These are phyloP conservation scores for Drosophila pallidifrons DNA, from an alignment of 1,140 invertebrate genomes.

Conservation along the genomic window DNA sequence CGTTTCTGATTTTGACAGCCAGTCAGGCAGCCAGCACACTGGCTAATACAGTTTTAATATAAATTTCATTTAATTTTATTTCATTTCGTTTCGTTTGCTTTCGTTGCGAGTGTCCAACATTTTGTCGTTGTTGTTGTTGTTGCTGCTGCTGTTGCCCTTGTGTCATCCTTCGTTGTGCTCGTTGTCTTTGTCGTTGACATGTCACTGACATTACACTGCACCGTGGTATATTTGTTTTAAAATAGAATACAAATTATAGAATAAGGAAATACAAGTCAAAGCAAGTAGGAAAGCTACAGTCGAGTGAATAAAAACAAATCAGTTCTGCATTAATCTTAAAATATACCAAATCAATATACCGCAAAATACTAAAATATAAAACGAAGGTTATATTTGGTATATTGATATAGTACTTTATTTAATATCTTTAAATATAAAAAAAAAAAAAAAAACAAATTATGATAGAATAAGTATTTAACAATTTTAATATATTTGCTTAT, in stretches of 20 bases:
- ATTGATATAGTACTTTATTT: no score
- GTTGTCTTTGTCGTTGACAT: slow-evolving; percentile 62
- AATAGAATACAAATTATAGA: no score
- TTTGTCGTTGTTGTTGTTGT: slow-evolving; percentile 43
- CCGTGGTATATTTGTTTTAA: slow-evolving; percentile 37
- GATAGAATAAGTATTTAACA: no score
- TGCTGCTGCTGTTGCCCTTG: slow-evolving; percentile 4
- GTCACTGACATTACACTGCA: slow-evolving; percentile 57
- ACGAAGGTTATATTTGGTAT: no score
- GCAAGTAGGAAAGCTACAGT: no score
- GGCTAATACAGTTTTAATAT: slow-evolving; percentile 79
- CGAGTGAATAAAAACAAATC: not conserved
- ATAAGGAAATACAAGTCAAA: no score
- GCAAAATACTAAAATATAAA: no score
- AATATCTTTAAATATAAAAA: no score
- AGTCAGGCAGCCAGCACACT: slow-evolving; percentile 24
- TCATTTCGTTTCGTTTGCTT: slow-evolving; percentile 61
- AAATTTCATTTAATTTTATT: slow-evolving; percentile 53
- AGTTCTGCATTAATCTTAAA: no score
- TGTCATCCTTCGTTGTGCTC: slow-evolving; percentile 27
- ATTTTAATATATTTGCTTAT: no score
- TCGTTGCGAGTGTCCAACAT: slow-evolving; percentile 58
- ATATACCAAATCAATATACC: no score
- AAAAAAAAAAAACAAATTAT: no score
- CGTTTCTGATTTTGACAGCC: slow-evolving; percentile 74